Evolutionary conservation across 2,888 invertebrate genomes (phyloP).

Genomic region (Trilocha varians): DNA sequence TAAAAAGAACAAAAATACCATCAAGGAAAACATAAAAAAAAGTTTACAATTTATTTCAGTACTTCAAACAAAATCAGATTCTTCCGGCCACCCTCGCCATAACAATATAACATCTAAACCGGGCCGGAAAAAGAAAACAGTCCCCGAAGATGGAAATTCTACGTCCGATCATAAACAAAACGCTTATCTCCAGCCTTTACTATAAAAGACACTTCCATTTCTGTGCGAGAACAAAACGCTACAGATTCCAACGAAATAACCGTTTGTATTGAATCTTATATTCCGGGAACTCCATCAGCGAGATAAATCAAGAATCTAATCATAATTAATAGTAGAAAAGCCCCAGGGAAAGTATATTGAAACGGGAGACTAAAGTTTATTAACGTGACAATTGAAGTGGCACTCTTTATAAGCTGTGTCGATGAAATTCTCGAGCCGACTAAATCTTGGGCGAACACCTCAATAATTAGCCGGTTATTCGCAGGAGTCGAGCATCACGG

Average conservation of each 20-base stretch:
- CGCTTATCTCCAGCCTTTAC: constrained; percentile 6
- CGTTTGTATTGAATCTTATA: constrained; percentile 3
- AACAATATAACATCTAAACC: background rate
- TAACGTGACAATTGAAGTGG: constrained; percentile 41
- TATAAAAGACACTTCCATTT: constrained; percentile 5
- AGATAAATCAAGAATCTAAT: constrained; percentile 21
- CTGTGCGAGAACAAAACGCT: background rate
- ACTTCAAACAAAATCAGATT: background rate
- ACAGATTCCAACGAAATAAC: background rate
- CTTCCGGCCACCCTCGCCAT: too few relatives aligned
- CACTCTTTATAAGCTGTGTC: constrained; percentile 28
- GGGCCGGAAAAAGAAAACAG: background rate
- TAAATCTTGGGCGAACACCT: constrained; percentile 53
- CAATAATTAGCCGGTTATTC: constrained; percentile 65
- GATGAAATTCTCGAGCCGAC: constrained; percentile 23
- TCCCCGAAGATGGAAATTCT: constrained; percentile 1
- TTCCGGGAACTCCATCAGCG: constrained; percentile 12
- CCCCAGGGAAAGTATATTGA: constrained; percentile 16
- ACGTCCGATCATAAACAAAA: constrained; percentile 6
- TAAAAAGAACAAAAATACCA: too few relatives aligned
- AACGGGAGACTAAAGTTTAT: constrained; percentile 23
- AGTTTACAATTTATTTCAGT: background rate
- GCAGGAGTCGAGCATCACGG: constrained; percentile 47
- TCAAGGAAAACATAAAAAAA: background rate
- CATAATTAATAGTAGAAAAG: constrained; percentile 21